phyloP scores from a whole-genome alignment of 1,140 invertebrate species.

The Ostrea denselamellosa region DNA sequence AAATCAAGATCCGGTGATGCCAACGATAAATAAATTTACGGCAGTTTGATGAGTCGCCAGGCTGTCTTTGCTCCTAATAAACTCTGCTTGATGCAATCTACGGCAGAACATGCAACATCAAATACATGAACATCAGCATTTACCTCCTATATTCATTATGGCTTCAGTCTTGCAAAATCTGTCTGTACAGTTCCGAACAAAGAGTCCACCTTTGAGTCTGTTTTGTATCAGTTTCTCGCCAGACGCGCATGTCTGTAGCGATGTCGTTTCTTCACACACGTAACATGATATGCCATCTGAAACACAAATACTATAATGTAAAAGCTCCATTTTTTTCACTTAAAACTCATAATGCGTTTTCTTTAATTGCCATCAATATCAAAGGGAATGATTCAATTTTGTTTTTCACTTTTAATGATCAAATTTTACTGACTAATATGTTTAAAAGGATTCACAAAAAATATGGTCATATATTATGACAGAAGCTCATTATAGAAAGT shows the following conservation, averaged over 20 bases:
- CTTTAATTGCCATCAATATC: too few species aligned
- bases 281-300: background rate
- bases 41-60: background rate
- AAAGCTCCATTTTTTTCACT: too few species aligned
- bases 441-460: too few species aligned
- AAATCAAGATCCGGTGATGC: background rate
- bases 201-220: background rate
- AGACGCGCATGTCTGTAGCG: background rate
- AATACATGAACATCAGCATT: background rate
- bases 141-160: constrained; percentile 13
- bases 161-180: background rate
- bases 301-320: background rate
- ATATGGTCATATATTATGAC: too few species aligned
- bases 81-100: background rate
- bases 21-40: background rate
- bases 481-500: too few species aligned
- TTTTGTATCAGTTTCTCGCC: background rate
- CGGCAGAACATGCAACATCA: background rate
- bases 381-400: too few species aligned
- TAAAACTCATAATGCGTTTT: too few species aligned
- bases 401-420: too few species aligned
- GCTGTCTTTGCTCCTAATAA: background rate
- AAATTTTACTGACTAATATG: too few species aligned
- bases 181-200: background rate
- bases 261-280: constrained; percentile 1